Conservation (phyloP, 2,888 invertebrate species). For the Agrochola lota region DNA sequence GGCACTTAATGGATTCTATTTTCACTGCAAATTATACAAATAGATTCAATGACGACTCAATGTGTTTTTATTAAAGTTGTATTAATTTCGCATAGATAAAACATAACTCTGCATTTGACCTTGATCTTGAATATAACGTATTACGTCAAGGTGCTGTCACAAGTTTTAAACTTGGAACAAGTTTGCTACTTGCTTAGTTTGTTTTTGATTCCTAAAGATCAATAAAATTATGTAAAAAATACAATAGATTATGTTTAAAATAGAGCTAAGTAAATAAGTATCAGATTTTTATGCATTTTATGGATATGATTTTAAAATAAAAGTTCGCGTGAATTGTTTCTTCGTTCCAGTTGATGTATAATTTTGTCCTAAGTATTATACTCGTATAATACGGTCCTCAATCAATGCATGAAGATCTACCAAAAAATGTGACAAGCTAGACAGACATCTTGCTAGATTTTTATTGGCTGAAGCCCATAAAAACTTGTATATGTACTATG, state of each 20-base stretch:
- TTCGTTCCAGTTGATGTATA: background rate
- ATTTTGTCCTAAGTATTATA: background rate
- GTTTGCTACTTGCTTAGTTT: background rate
- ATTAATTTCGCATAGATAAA: background rate
- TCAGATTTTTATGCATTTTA: background rate
- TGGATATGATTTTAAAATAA: too few relatives aligned
- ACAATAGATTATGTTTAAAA: background rate
- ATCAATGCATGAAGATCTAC: background rate
- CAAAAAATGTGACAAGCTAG: background rate
- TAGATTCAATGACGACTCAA: background rate
- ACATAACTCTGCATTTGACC: slow-evolving; percentile 1
- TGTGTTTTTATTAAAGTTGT: background rate
- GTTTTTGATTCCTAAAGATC: background rate
- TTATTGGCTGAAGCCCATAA: too few relatives aligned
- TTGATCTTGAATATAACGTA: slow-evolving; percentile 16
- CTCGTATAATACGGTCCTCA: background rate
- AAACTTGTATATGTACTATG: too few relatives aligned
- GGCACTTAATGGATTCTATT: background rate
- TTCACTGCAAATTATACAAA: background rate
- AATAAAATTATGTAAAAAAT: background rate
- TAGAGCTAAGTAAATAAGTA: background rate
- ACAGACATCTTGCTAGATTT: too few relatives aligned
- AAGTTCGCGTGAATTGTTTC: too few relatives aligned
- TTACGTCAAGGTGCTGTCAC: background rate
- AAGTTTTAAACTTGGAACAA: background rate